Conservation (phyloP, 2,113 vertebrate genomes). For the Tiliqua scincoides region DNA sequence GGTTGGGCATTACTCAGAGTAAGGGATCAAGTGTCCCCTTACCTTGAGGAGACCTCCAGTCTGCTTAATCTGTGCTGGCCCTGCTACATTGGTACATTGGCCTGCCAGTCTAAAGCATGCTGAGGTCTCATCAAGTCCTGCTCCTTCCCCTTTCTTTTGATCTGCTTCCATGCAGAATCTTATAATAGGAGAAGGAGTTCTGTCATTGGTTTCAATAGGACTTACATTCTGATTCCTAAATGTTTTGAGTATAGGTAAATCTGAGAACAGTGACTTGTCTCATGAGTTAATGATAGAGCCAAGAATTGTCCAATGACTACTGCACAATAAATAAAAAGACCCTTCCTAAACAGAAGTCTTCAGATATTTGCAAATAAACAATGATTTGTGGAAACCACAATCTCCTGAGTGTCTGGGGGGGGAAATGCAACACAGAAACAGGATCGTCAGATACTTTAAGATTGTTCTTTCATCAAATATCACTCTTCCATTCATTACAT, state of each 20-base stretch:
- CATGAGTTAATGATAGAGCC: neutral
- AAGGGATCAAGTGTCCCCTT: too few species aligned
- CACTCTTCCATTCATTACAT: neutral
- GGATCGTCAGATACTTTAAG: neutral
- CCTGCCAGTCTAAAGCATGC: neutral
- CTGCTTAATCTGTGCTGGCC: too few species aligned
- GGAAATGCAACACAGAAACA: neutral
- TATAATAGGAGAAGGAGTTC: neutral
- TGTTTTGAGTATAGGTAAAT: neutral
- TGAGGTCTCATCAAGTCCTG: neutral
- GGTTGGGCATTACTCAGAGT: too few species aligned
- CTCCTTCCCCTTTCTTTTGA: neutral
- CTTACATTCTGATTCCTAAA: neutral
- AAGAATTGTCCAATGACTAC: neutral
- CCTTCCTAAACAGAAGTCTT: neutral
- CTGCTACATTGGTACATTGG: too few species aligned
- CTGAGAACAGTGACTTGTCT: neutral
- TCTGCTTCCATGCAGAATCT: neutral
- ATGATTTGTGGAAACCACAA: neutral
- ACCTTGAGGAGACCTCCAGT: too few species aligned
- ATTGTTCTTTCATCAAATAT: rapidly evolving
- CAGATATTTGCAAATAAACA: neutral
- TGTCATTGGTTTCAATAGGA: neutral
- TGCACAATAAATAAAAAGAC: neutral
- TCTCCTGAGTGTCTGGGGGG: neutral